phyloP scores from a whole-genome alignment of 2,888 invertebrate genomes.

The Eupsilia transversa region DNA sequence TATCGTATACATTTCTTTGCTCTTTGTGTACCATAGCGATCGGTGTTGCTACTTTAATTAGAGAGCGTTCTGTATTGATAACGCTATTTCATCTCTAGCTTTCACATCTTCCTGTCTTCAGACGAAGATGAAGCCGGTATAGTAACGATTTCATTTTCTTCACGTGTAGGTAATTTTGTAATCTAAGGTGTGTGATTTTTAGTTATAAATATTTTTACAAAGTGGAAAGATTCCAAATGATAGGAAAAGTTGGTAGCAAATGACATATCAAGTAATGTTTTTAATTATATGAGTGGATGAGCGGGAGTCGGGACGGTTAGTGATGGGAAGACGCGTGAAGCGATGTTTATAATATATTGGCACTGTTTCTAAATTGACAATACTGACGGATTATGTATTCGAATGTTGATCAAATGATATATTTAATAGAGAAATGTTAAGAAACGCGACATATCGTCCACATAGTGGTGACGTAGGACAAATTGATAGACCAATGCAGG shows the following conservation, averaged over 20 bases:
- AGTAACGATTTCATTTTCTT: slow-evolving; percentile 67
- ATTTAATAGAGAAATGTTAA: slow-evolving; percentile 89
- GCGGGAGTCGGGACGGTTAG: slow-evolving; percentile 79
- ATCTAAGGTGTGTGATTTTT: slow-evolving; percentile 88
- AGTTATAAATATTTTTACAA: slow-evolving; percentile 85
- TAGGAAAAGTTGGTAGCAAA: slow-evolving; percentile 85
- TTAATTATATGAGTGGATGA: slow-evolving; percentile 79
- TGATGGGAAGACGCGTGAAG: slow-evolving; percentile 74
- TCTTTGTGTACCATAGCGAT: slow-evolving; percentile 78
- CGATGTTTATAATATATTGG: slow-evolving; percentile 76
- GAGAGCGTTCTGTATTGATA: slow-evolving; percentile 61
- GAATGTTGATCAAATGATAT: slow-evolving; percentile 85
- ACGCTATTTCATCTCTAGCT: slow-evolving; percentile 53
- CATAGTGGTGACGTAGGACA: slow-evolving; percentile 83
- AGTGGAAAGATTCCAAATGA: slow-evolving; percentile 90
- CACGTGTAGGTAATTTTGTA: slow-evolving; percentile 82
- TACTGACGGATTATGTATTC: slow-evolving; percentile 82
- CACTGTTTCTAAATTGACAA: slow-evolving; percentile 86
- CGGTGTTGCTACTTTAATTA: slow-evolving; percentile 72
- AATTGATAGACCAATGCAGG: slow-evolving; percentile 62
- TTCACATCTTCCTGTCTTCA: slow-evolving; percentile 32
- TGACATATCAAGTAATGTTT: slow-evolving; percentile 90
- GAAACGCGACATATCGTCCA: slow-evolving; percentile 87
- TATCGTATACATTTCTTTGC: slow-evolving; percentile 79
- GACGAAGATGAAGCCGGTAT: slow-evolving; percentile 60